Evolutionary conservation across 2,113 vertebrate species (phyloP), one percentile per base, ranked within the genome.

Genomic region (Vulpes vulpes): DNA sequence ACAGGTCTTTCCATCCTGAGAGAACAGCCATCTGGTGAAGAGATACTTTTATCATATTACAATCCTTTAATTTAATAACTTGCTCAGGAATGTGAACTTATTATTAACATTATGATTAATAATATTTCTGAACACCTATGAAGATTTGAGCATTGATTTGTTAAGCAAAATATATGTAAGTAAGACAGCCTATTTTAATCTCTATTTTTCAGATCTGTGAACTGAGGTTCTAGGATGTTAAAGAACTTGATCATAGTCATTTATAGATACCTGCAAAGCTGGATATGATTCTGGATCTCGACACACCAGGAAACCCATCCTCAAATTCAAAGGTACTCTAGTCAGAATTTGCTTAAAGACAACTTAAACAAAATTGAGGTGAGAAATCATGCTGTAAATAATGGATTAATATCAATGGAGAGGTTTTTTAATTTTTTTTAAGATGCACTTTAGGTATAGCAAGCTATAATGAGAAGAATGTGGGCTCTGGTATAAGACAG

Each of bases 1-100:
- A 92, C 88, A 97, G 59, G 73, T 91, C 94, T 97, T 89, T 98
- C 65, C 73, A 97, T 92, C 60, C 78, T 95, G 71, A 93, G 97
- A 96, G 71, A 96, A 84, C 17, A 90, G 64, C 91, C 95, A 97
- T 97, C 83, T 97, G 96, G 91, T 80, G 69, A 97, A 35, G 93
- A 95, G 62, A 87, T 86, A 49, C 85, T 90, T 91, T 94, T 60
- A 96, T 95, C 82, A 89, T 59, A 84, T 86, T 96, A 93, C 20
- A 86, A 79, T 97, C 49, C 25, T 93, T 67, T 95, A 94, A 91
- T 95, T 98, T 97, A 91, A 55, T 82, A 87, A 12, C 22, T 92
- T 79, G 67, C 85, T 93, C 81, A 73, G 35, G 60, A 79, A 25
- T 82, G 3, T 84, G 93, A 87, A 91, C n/a, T 93, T 84, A 93